These are phyloP conservation scores for Podilymbus podiceps DNA, from an alignment of 2,113 vertebrate species.

Conservation along the genomic window DNA sequence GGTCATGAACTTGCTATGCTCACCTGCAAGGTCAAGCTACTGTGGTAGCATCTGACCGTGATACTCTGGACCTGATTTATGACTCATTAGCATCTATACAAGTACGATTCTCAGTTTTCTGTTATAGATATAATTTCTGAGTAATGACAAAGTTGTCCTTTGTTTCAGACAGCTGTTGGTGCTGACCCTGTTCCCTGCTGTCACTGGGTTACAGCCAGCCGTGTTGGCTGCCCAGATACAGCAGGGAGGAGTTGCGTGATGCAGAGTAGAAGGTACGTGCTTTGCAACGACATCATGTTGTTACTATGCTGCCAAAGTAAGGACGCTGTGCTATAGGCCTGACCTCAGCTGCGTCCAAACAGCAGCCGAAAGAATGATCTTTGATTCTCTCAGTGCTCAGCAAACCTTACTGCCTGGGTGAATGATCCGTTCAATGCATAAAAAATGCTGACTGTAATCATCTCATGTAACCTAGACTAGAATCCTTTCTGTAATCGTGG, in stretches of 20 bases:
- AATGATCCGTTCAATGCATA: neutral
- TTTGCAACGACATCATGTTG: neutral
- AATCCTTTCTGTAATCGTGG: neutral
- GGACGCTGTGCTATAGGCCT: neutral
- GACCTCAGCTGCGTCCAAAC: neutral
- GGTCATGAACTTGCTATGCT: neutral
- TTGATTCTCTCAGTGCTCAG: neutral
- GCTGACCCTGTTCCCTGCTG: neutral
- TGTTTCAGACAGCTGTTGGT: neutral
- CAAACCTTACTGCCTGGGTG: neutral
- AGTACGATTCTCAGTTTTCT: neutral
- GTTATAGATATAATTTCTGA: neutral
- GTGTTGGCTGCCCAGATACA: accelerated
- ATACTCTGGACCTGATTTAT: neutral
- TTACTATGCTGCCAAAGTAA: neutral
- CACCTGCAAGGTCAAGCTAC: neutral
- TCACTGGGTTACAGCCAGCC: neutral
- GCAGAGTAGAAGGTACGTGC: neutral
- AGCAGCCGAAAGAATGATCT: neutral
- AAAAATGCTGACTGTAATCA: neutral
- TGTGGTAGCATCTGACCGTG: neutral
- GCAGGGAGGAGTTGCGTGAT: neutral
- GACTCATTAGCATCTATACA: neutral
- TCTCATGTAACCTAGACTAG: accelerated
- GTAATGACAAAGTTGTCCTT: neutral